Percentiles rank a stretch among this genome's conserved stretches.
Conservation (phyloP, 2,888 invertebrate genomes). For the Synergus laeviventris region DNA sequence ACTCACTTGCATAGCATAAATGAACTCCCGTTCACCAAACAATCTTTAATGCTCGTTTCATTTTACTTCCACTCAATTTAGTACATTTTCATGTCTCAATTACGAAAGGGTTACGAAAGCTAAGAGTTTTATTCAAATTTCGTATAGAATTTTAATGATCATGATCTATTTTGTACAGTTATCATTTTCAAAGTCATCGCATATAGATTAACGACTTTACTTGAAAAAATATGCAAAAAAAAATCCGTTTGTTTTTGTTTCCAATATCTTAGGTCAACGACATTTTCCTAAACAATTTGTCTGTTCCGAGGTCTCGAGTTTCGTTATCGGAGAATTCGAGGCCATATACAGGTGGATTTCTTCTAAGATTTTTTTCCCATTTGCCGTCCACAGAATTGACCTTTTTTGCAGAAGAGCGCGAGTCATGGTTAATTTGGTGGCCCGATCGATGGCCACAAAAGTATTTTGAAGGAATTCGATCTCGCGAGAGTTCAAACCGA, state of each 20-base stretch:
- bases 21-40: not conserved
- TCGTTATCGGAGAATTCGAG: not conserved
- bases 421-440: constrained; percentile 21
- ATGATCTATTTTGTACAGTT: not conserved
- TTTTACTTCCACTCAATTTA: not conserved
- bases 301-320: not conserved
- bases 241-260: not conserved
- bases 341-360: not conserved
- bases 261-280: not conserved
- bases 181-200: no score
- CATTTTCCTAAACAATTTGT: not conserved
- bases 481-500: no score
- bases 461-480: not conserved
- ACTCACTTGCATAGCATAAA: constrained; percentile 24
- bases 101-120: not conserved
- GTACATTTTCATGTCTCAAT: not conserved
- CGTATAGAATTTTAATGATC: no score
- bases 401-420: constrained; percentile 4
- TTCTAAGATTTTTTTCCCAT: not conserved
- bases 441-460: not conserved
- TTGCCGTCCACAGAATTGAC: not conserved
- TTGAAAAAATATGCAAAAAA: not conserved
- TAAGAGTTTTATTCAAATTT: not conserved
- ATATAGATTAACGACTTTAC: not conserved
- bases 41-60: not conserved